Percentiles rank a stretch among this genome's conserved stretches.
Conservation (phyloP, 2,888 invertebrate genomes). For the Anodontia alba region DNA sequence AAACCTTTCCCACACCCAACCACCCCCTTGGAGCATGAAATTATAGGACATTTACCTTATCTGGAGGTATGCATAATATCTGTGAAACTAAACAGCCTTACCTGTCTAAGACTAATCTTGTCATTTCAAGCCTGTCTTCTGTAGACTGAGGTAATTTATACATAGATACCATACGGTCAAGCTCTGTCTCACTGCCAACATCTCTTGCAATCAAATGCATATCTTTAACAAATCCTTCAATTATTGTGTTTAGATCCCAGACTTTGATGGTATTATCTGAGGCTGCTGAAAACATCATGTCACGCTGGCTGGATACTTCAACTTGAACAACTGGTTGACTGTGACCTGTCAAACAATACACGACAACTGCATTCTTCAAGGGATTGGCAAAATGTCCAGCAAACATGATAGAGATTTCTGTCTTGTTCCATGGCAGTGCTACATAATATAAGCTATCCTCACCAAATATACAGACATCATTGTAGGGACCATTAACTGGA, state of each 20-base stretch:
- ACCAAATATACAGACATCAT: conserved; percentile 56
- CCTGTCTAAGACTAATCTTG: conserved; percentile 51
- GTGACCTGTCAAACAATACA: conserved; percentile 60
- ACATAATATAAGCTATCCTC: conserved; percentile 52
- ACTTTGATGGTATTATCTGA: conserved; percentile 71
- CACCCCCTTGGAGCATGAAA: too few relatives aligned
- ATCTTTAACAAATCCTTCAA: conserved; percentile 30
- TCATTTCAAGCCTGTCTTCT: conserved; percentile 25
- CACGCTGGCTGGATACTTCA: conserved; percentile 46
- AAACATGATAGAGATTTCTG: conserved; percentile 30
- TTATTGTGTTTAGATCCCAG: conserved; percentile 47
- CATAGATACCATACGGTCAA: conserved; percentile 31
- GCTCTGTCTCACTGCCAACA: conserved; percentile 7
- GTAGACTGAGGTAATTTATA: conserved; percentile 6
- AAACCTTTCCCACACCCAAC: too few relatives aligned
- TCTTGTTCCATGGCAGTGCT: conserved; percentile 20
- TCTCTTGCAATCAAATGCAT: conserved; percentile 22
- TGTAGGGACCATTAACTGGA: conserved; percentile 42
- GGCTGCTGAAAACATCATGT: conserved; percentile 61
- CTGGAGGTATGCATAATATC: too few relatives aligned
- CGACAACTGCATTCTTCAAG: conserved; percentile 45
- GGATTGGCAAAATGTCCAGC: conserved; percentile 55
- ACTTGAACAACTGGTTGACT: conserved; percentile 57
- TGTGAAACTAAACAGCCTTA: conserved; percentile 9
- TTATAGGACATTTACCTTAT: too few relatives aligned